phyloP scores from a whole-genome alignment of 2,113 vertebrate genomes.

The Nyctereutes procyonoides region DNA sequence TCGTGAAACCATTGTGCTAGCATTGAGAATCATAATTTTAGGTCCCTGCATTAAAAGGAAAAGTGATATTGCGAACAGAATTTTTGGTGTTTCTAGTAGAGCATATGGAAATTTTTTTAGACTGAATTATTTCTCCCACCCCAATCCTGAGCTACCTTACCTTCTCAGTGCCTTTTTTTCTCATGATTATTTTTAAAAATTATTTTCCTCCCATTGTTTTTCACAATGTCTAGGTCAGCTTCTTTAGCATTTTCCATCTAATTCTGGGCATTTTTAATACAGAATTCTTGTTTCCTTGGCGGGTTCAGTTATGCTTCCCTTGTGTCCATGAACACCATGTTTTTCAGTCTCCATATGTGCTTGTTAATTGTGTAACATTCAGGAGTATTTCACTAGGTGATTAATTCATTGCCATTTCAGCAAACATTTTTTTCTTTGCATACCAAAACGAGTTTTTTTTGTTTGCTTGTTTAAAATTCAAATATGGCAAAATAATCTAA shows the following conservation, averaged over 20 bases:
- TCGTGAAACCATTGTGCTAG: neutral
- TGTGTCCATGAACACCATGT: neutral
- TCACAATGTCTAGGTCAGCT: neutral
- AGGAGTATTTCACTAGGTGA: neutral
- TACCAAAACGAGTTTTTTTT: neutral
- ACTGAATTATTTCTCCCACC: neutral
- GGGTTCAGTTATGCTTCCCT: neutral
- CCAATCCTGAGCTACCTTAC: neutral
- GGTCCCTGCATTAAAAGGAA: neutral
- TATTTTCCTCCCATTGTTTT: neutral
- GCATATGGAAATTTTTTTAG: neutral
- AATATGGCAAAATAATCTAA: neutral
- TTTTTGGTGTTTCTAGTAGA: neutral
- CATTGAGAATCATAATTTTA: neutral
- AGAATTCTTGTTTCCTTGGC: neutral
- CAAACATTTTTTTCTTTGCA: neutral
- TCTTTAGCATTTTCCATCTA: neutral
- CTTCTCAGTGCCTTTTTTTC: neutral
- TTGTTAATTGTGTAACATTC: neutral
- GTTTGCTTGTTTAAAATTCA: constrained; percentile 16
- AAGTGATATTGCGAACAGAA: neutral
- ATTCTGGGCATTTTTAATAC: neutral
- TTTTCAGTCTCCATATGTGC: neutral
- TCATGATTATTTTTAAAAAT: neutral
- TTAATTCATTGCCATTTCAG: constrained; percentile 32